Conservation (phyloP, 2,888 invertebrate species). For the Piscicola geometra region DNA sequence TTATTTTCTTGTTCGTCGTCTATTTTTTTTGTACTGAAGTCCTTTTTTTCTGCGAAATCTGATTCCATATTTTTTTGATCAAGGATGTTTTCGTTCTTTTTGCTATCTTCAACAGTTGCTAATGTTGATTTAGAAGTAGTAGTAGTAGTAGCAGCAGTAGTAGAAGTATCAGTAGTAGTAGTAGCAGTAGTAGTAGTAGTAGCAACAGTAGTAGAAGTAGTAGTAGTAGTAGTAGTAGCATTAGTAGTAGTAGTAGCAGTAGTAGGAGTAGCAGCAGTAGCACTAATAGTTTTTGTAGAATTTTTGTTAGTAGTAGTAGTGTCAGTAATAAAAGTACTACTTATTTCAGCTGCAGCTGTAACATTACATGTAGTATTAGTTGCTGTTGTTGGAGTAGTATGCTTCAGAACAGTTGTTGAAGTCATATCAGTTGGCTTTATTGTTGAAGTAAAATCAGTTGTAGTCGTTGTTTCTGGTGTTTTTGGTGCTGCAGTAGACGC, state of each 20-base stretch:
- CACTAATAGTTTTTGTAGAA: slow-evolving; percentile 1
- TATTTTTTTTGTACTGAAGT: too few relatives aligned
- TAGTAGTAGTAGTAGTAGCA: slow-evolving; percentile 26
- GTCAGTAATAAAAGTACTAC: neutral
- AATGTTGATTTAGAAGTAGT: neutral
- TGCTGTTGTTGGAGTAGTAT: neutral
- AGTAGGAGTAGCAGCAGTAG: neutral
- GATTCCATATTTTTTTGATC: too few relatives aligned
- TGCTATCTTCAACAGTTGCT: neutral
- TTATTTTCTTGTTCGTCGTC: neutral
- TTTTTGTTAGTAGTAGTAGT: neutral
- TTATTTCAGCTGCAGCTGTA: neutral
- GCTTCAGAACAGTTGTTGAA: neutral
- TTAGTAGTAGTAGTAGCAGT: slow-evolving; percentile 20
- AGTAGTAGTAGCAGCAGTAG: slow-evolving; percentile 1
- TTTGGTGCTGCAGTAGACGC: neutral
- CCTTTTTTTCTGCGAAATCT: too few relatives aligned
- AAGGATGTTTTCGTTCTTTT: neutral
- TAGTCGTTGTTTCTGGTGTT: neutral
- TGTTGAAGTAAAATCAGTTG: neutral
- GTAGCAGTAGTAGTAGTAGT: slow-evolving; percentile 25
- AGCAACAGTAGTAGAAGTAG: slow-evolving; percentile 12
- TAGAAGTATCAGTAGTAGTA: slow-evolving; percentile 14
- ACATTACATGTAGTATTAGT: neutral
- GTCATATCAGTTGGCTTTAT: neutral